phyloP scores from a whole-genome alignment of 2,797 vertebrate genomes.

The Otolemur crassicaudatus region DNA sequence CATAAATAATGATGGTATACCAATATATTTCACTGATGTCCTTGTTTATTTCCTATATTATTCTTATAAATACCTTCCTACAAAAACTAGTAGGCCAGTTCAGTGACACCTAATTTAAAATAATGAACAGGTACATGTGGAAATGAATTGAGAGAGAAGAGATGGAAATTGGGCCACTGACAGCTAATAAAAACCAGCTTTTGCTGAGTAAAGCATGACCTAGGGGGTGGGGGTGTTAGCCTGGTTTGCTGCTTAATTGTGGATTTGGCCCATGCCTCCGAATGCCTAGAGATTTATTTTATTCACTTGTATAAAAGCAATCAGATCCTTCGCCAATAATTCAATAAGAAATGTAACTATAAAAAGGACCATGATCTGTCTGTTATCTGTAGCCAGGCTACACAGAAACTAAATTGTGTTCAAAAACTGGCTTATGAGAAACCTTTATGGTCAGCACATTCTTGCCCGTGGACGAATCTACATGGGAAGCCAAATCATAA shows the following conservation, averaged over 20 bases:
- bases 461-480: background rate
- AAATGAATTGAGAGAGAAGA: slow-evolving; percentile 52
- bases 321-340: background rate
- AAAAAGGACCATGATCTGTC: background rate
- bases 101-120: background rate
- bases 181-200: slow-evolving; percentile 46
- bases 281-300: slow-evolving; percentile 33
- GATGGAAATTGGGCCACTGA: background rate
- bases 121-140: background rate
- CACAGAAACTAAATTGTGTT: slow-evolving; percentile 22
- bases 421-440: slow-evolving; percentile 32
- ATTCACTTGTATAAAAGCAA: background rate
- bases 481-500: background rate
- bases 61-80: slow-evolving; percentile 33
- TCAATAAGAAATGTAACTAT: background rate
- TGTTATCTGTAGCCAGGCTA: slow-evolving; percentile 24
- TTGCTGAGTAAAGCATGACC: slow-evolving; percentile 28
- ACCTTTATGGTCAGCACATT: slow-evolving; percentile 32
- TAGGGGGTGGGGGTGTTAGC: background rate
- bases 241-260: slow-evolving; percentile 28
- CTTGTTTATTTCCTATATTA: slow-evolving; percentile 51
- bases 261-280: background rate
- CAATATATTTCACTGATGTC: background rate
- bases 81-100: slow-evolving; percentile 3
- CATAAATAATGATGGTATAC: slow-evolving; percentile 14